Base-by-base conservation (phyloP, 2,113 vertebrate species). In the Symphodus melops region DNA sequence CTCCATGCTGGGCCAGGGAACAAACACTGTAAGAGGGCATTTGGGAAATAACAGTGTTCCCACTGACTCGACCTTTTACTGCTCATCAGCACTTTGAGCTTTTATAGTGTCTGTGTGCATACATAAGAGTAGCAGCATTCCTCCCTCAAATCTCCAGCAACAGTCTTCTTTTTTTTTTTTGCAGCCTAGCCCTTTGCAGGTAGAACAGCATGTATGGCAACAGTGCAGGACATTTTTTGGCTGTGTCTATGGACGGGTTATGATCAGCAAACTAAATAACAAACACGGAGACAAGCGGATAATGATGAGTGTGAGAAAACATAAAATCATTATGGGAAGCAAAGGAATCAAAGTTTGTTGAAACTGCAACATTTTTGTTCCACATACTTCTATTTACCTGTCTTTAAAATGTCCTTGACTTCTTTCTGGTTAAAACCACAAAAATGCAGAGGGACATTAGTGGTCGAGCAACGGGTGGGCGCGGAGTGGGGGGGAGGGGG, bases 401-500 rank as follows among this genome's bases (percentile, higher is more conserved):
- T 9, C 10, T 65, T 62, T 65, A n/a, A 21, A 80, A 52, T 49
- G 70, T 67, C 70, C 56, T 68, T 64, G 37, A 73, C 68, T 64
- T 20, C 77, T 77, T 82, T 85, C 68, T 71, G 82, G 83, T 86
- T 71, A 49, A 55, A 73, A 56, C 77, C 81, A 86, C 65, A 88
- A 79, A 85, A 90, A 90, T 83, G 86, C 67, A 71, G 21, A 52
- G 81, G 83, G 84, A 86, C 88, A 86, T 90, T 91, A 87, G 87
- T 28, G 86, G 86, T 90, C 75, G 65, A 84, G 84, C 78, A 82
- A 71, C 76, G 16, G 16, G 16, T 8, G 11, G 58, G 63, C 65
- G 70, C 61, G 73, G 74, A 33, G 28, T 6, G 78, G 51, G 68
- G 80, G 73, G 74, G 6, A 5, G 1, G 78, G 51, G 68, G 80